Evolutionary conservation across 2,888 invertebrate genomes (phyloP).

Genomic region (Spatulosminthurus flaviceps): DNA sequence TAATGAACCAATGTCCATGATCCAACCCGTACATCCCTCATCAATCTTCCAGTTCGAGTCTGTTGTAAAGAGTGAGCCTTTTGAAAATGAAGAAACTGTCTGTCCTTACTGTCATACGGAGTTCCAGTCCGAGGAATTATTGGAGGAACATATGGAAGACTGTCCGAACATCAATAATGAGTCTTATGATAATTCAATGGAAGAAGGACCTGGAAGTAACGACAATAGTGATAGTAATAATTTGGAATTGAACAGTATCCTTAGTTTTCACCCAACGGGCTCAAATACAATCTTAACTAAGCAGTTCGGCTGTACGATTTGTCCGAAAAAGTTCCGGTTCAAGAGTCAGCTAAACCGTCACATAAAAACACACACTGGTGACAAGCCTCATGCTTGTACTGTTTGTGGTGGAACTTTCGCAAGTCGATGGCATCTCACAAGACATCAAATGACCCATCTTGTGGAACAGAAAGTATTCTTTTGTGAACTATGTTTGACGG

Average conservation of each 20-base stretch:
- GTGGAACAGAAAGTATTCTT: slow-evolving; percentile 8
- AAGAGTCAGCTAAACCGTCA: neutral
- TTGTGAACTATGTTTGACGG: slow-evolving; percentile 16
- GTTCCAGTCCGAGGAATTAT: neutral
- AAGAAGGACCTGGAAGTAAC: neutral
- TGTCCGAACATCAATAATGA: neutral
- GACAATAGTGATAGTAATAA: neutral
- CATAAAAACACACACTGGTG: slow-evolving; percentile 30
- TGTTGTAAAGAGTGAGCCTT: neutral
- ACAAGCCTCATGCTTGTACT: slow-evolving; percentile 19
- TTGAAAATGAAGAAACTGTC: neutral
- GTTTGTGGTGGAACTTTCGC: slow-evolving; percentile 19
- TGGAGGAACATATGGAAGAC: slow-evolving; percentile 16
- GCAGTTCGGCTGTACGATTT: neutral
- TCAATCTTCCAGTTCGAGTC: neutral
- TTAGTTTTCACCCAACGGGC: neutral
- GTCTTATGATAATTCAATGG: neutral
- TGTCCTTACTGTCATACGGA: slow-evolving; percentile 5
- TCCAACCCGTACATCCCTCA: neutral
- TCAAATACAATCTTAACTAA: neutral
- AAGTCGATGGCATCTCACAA: neutral
- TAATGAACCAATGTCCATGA: neutral
- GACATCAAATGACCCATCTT: slow-evolving; percentile 2
- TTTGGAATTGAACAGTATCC: neutral
- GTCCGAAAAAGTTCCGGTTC: slow-evolving; percentile 6